Conservation (phyloP, 2,797 vertebrate species). For the Intellagama lesueurii region DNA sequence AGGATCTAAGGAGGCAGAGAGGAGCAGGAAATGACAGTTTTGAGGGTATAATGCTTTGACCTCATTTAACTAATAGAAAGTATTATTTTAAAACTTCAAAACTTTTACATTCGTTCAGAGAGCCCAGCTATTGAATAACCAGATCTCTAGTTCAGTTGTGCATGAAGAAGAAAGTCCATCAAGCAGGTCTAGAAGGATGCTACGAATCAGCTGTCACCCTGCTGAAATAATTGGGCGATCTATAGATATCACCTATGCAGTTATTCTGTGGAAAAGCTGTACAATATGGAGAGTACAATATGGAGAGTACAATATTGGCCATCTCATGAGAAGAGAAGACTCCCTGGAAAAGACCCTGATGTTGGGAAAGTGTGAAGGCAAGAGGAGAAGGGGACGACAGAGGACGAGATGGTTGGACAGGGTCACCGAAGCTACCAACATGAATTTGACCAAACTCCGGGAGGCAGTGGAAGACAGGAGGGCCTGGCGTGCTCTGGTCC, state of each 20-base stretch:
- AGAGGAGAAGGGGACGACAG: too few species aligned
- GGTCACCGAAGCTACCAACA: too few species aligned
- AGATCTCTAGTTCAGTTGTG: background rate
- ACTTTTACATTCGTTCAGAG: background rate
- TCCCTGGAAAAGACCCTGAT: too few species aligned
- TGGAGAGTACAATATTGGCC: too few species aligned
- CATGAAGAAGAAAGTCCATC: background rate
- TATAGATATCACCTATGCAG: background rate
- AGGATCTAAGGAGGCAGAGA: background rate
- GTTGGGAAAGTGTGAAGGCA: too few species aligned
- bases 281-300: background rate
- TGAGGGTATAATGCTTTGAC: background rate
- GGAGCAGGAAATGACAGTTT: background rate
- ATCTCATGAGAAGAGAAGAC: too few species aligned
- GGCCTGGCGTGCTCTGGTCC: too few species aligned
- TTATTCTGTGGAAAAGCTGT: conserved; percentile 12
- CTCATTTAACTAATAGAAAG: background rate
- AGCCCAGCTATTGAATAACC: background rate
- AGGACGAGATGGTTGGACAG: too few species aligned
- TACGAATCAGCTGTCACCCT: background rate
- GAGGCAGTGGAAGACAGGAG: too few species aligned
- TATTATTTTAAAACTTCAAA: background rate
- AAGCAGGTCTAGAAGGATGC: background rate
- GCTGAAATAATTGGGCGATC: conserved; percentile 40
- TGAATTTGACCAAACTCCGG: too few species aligned